Evolutionary conservation across 2,113 vertebrate genomes (phyloP), one percentile per base, ranked within the genome.

Genomic region (Brachyistius frenatus): DNA sequence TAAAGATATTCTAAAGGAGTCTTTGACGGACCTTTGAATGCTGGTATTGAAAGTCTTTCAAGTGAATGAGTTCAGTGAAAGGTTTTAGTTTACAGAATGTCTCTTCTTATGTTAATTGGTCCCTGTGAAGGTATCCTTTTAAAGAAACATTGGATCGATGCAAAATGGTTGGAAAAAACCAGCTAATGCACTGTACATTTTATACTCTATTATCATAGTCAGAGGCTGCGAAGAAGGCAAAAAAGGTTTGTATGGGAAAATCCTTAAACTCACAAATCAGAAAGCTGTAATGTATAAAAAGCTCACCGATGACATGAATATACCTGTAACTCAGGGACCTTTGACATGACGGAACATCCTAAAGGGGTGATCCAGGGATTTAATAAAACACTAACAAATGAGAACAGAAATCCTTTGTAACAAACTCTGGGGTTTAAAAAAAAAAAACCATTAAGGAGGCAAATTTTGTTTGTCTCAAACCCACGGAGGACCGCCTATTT

Each of bases 101-200:
- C 32, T 81, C 39, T 78, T 78, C 35, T 86, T 62, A 83, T 83
- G 62, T 80, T 89, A 90, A 90, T 85, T 91, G 62, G 85, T 90
- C 87, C 63, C 65, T 61, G 50, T 65, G 70, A 87, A 85, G 61
- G 39, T 62, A 69, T 70, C 33, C 6, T 55, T 85, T 50, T 7
- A 58, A 73, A 54, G 31, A 76, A 62, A 72, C 52, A 57, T n/a
- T n/a, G 10, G 15, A 80, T 62, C 58, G 36, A 58, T 72, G 32
- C 57, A 14, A 56, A 78, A 80, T 9, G 16, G 13, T 37, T 69
- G 2, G 4, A 35, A 56, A 23, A 50, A 41, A 47, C 32, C 11
- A 31, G 37, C 8, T 57, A 57, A 80, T 57, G 35, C n/a, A 5
- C 2, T 14, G 35, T 46, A 63, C 32, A 35, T 39, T 78, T 56